Base-by-base conservation (phyloP, 2,888 invertebrate genomes). In the Eristalis pertinax region DNA sequence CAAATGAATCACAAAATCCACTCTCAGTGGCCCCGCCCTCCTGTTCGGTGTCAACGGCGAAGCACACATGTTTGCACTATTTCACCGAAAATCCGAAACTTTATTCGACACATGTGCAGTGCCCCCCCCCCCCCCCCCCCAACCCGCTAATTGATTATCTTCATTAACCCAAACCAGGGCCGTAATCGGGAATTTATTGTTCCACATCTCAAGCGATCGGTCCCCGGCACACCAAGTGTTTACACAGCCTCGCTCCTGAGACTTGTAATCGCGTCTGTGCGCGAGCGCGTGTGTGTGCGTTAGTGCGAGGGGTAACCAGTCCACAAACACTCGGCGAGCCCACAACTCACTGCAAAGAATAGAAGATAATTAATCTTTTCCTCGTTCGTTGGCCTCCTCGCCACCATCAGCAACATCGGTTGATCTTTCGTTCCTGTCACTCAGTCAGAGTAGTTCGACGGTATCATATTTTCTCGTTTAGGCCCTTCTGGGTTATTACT, bases 281-380 rank as follows among this genome's bases (percentile, higher is more conserved):
- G 43, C 13, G n/a, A n/a, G 43, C 5, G 43, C 0, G 50, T 50
- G 50, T n/a, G 15, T 5, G 43, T 77, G 72, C 80, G 76, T 50
- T 69, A 72, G 72, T 62, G 2, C 43, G 67, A 64, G 13, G 41
- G 38, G 32, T 32, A 32, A 32, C 7, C 22, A 4, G 43, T 72
- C 7, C 32, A 32, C 32, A 32, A 32, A 10, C 32, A 32, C 32
- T 10, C 32, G 32, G 43, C 75, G 78, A 68, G 78, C 72, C 75
- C 68, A 69, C 63, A 77, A 72, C 79, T 83, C 62, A 65, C 70
- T 73, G 69, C 63, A 58, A 38, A 73, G 79, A 83, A 87, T 76
- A 80, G 73, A 67, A 76, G 87, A 87, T 87, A 87, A 87, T 84
- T 87, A 87, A 87, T 87, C 87, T 87, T 79, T 83, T 67, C 76